Evolutionary conservation across 2,113 vertebrate genomes (phyloP).

Genomic region (Mormoops blainvillei): DNA sequence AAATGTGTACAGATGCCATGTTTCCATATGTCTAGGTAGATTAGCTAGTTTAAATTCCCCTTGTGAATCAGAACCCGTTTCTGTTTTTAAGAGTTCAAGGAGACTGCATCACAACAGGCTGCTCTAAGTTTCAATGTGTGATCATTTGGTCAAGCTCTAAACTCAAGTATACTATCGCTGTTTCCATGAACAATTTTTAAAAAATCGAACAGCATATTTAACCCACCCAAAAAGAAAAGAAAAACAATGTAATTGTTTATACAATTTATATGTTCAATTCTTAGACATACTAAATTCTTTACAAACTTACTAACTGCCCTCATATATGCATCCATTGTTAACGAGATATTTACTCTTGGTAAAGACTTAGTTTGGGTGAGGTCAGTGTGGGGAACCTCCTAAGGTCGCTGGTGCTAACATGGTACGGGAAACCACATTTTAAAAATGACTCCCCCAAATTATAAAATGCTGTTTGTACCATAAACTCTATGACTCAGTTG

Average conservation of each 20-base stretch:
- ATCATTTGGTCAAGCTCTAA: not conserved
- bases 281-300: not conserved
- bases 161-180: not conserved
- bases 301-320: not conserved
- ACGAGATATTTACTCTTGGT: not conserved
- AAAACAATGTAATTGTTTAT: not conserved
- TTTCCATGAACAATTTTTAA: not conserved
- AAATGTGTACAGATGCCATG: conserved; percentile 47
- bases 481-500: not conserved
- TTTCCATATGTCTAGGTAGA: not conserved
- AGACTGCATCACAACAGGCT: not conserved
- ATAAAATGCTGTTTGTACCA: not conserved
- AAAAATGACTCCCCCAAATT: not conserved
- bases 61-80: not conserved
- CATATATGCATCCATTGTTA: not conserved
- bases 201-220: not conserved
- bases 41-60: not conserved
- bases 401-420: not conserved
- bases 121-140: not conserved
- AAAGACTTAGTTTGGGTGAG: not conserved
- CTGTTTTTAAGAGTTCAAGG: not conserved
- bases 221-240: not conserved
- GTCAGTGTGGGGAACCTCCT: not conserved
- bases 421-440: not conserved
- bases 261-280: not conserved